Evolutionary conservation across 30 jellyfish, hydroid and myxozoan genomes (phyloP), one percentile per base, ranked within the genome.

Genomic region (Aurelia sp.): DNA sequence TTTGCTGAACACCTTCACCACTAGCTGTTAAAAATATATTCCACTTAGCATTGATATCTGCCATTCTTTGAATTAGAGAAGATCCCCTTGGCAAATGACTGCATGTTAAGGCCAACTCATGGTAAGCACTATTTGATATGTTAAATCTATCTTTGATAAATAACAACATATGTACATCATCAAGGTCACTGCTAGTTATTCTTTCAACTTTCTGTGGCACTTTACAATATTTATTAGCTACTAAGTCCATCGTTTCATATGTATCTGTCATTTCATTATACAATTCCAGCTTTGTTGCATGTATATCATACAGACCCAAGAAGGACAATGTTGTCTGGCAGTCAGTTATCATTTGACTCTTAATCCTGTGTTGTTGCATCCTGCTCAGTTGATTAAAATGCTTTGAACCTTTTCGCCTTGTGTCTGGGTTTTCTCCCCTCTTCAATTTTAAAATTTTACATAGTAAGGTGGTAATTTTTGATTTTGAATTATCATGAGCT

Each of bases 1-100:
- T 33, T 33, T 68, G 80, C 33, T 68, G 80, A 17, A 68, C 80
- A 68, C 80, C 80, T 16, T 24, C 47, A 30, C 80, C 80, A 68
- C 61, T 68, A 30, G 80, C 35, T 13, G 80, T 68, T 9, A 31
- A 24, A 24, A 24, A 12, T 68, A 68, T 68, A 10, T 38, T 9
- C 59, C 27, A 68, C 47, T 68, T 68, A 18, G n/a, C 33, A 31
- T 68, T 68, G 62, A 68, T 68, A 30, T 68, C 61, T 68, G 40
- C 20, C 33, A 24, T 33, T 60, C 40, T 68, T 38, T 24, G 59
- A 30, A 60, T 18, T 1, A 68, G 13, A 10, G 31, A 60, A 13
- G 47, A 65, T 1, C 20, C 40, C 16, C 62, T 13, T 2, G 80
- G 80, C 27, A 68, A 2, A 2, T 35, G 47, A 35, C 5, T 35